Conservation (phyloP, 1,140 invertebrate species). For the Leptinotarsa lineolata region DNA sequence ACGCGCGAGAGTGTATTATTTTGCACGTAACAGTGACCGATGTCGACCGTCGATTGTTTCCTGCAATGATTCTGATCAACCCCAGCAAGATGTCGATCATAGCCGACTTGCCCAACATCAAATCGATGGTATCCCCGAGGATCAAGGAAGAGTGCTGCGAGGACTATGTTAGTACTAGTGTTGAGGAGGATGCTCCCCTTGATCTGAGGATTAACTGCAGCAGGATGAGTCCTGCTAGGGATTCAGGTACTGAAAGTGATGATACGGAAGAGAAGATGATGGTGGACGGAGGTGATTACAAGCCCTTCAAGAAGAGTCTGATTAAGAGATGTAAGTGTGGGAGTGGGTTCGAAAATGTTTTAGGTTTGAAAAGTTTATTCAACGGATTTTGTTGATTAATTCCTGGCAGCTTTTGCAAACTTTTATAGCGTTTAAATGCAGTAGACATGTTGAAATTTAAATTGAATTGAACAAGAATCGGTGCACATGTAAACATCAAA, state of each 20-base stretch:
- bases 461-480: too few relatives aligned
- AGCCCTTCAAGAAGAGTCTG: constrained; percentile 86
- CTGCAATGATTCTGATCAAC: constrained; percentile 15
- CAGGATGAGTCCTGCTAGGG: constrained; percentile 50
- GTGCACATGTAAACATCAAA: too few relatives aligned
- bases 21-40: constrained; percentile 5
- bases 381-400: too few relatives aligned
- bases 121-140: constrained; percentile 16
- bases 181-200: constrained; percentile 60
- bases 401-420: too few relatives aligned
- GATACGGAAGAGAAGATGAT: constrained; percentile 48
- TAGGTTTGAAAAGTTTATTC: too few relatives aligned
- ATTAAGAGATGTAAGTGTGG: constrained; percentile 87
- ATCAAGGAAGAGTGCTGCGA: constrained; percentile 54
- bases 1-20: constrained; percentile 1
- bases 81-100: constrained; percentile 37
- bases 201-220: constrained; percentile 63
- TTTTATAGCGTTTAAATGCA: too few relatives aligned
- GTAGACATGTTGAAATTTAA: too few relatives aligned
- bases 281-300: constrained; percentile 60
- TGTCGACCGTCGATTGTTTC: background rate
- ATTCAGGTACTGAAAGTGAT: constrained; percentile 50
- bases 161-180: constrained; percentile 52
- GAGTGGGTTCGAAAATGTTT: background rate
- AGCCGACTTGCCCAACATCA: constrained; percentile 31